These are phyloP conservation scores for Neoniphon sammara DNA, from an alignment of 2,797 vertebrate species.

Conservation along the genomic window DNA sequence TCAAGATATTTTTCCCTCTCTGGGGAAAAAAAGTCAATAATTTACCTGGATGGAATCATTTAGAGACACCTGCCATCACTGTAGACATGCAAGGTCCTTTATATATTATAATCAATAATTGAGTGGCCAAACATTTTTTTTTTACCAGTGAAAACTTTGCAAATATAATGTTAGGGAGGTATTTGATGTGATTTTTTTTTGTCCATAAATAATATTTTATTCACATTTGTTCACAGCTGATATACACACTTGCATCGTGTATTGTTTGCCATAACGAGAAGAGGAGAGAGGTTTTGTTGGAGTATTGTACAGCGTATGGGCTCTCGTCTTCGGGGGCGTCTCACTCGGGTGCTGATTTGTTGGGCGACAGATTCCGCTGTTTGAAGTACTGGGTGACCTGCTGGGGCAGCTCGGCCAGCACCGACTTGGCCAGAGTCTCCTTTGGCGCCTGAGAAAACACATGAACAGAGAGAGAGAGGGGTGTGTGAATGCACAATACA, in stretches of 20 bases:
- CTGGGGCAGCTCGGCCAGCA: constrained; percentile 96
- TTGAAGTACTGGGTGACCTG: constrained; percentile 99
- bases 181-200: constrained; percentile 34
- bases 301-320: constrained; percentile 53
- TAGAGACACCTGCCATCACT: constrained; percentile 31
- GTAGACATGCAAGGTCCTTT: constrained; percentile 38
- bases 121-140: constrained; percentile 33
- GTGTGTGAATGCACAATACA: no score
- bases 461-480: constrained; percentile 7
- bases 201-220: constrained; percentile 29
- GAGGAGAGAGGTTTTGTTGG: constrained; percentile 41
- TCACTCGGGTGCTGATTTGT: constrained; percentile 88
- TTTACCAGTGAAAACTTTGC: constrained; percentile 41
- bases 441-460: constrained; percentile 89
- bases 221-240: constrained; percentile 51
- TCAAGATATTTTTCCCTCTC: constrained; percentile 17
- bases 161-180: constrained; percentile 39
- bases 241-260: constrained; percentile 47
- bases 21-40: constrained; percentile 29
- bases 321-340: not conserved
- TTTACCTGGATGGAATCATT: constrained; percentile 37
- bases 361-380: constrained; percentile 92
- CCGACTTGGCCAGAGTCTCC: constrained; percentile 97
- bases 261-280: constrained; percentile 46
- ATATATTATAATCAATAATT: constrained; percentile 35